Conservation (phyloP, 2,888 invertebrate genomes). For the Rhamphomyia laevipes region DNA sequence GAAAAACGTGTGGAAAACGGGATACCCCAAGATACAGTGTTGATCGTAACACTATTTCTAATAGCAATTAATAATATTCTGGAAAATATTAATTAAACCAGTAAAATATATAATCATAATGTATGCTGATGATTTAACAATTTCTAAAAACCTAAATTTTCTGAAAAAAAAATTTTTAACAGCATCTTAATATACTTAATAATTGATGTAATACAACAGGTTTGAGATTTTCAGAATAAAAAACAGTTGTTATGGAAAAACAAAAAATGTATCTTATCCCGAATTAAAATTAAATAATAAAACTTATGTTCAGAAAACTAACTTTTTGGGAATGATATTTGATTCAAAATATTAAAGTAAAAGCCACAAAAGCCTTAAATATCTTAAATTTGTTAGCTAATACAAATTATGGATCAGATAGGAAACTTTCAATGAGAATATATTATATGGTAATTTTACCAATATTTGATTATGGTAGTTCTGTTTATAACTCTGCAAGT, state of each 20-base stretch:
- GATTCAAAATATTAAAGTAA: conserved; percentile 1
- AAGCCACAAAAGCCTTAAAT: neutral
- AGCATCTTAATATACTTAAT: neutral
- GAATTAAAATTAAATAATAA: neutral
- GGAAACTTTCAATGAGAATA: neutral
- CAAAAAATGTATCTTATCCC: neutral
- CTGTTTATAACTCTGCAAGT: neutral
- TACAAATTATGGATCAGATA: neutral
- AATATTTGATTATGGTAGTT: conserved; percentile 1
- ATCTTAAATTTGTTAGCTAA: neutral
- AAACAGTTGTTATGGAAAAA: neutral
- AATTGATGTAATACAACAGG: neutral
- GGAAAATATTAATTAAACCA: neutral
- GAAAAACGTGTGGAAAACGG: neutral
- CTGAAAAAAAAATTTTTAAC: neutral
- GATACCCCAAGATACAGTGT: neutral
- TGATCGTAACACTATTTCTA: neutral
- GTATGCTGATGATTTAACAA: neutral
- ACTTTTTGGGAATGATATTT: conserved; percentile 1
- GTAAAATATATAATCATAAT: neutral
- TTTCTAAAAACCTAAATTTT: neutral
- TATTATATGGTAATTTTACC: neutral
- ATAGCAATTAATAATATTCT: neutral
- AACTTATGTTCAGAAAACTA: neutral
- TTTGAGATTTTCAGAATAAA: neutral